Evolutionary conservation across 2,113 vertebrate species (phyloP).

Genomic region (Corythaeola cristata): DNA sequence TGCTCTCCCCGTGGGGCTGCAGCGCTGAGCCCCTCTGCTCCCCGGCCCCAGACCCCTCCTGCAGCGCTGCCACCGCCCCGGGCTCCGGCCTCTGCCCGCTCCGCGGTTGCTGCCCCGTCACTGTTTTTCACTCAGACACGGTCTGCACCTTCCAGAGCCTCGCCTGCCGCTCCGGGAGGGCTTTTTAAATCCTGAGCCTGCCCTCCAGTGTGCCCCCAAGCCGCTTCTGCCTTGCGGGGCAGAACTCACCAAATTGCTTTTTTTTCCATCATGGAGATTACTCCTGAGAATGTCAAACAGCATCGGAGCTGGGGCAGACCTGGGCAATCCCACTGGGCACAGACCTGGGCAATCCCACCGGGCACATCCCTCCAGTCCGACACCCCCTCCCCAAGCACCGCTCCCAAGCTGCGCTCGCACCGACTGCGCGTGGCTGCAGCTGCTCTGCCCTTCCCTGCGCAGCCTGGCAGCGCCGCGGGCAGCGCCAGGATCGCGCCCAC

Average conservation of each 20-base stretch:
- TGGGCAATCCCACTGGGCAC: not conserved
- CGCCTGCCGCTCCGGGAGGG: not conserved
- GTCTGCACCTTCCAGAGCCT: not conserved
- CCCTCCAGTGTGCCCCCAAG: not conserved
- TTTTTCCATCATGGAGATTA: not conserved
- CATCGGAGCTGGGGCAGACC: not conserved
- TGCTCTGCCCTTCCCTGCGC: fast-evolving
- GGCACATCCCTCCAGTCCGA: not conserved
- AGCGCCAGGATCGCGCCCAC: no score
- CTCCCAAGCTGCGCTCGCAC: not conserved
- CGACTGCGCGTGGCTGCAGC: not conserved
- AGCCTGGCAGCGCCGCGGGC: not conserved
- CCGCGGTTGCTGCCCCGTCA: not conserved
- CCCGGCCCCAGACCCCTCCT: not conserved
- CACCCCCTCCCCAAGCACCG: not conserved
- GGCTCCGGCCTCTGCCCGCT: not conserved
- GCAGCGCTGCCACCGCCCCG: not conserved
- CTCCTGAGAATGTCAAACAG: not conserved
- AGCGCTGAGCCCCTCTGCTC: not conserved
- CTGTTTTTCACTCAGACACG: no score
- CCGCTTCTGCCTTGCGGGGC: not conserved
- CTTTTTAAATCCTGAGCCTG: not conserved
- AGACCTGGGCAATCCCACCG: no score
- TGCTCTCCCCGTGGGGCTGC: not conserved
- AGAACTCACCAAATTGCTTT: not conserved